Base-by-base conservation (phyloP, 2,888 invertebrate genomes). In the Conchocele bisecta region DNA sequence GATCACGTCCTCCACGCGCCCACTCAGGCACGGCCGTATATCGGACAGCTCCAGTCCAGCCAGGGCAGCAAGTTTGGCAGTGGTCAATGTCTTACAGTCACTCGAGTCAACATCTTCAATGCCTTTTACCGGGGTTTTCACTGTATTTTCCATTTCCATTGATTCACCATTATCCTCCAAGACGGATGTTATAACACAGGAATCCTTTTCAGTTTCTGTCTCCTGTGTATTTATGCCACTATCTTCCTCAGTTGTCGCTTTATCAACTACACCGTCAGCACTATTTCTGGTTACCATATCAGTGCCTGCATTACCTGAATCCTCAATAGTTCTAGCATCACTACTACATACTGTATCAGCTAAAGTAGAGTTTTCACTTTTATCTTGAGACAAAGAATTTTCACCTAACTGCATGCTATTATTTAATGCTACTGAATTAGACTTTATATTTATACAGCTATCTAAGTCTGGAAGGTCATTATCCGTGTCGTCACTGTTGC, bases 1-100 rank as follows among this genome's bases (percentile, higher is more conserved):
- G 56, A 95, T 95, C 4, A 94, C 86, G 75, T 92, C 91, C 75
- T 93, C 92, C 0, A 93, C 90, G 48, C 91, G 91, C 1, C 93
- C 93, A 75, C 92, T 93, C 2, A 94, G 86, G 20, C 90, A 91
- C 0, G 94, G 94, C 72, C 88, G 85, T 28, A 90, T 64, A 50
- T 64, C 60, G 22, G 61, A 58, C 15, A 84, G 48, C 37, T 70
- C 72, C 11, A 81, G 63, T 22, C 69, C 68, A 29, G 76, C 67
- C 28, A 86, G 51, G 33, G 79, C 76, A 20, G 72, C 48, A 60
- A 65, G 51, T 56, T 58, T 53, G n/a, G 33, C n/a, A n/a, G n/a
- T n/a, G n/a, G n/a, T n/a, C n/a, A n/a, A n/a, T n/a, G n/a, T n/a
- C n/a, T n/a, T n/a, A n/a, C n/a, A n/a, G n/a, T n/a, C n/a, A n/a